Conservation (phyloP, 2,113 vertebrate genomes). For the Saguinus midas region DNA sequence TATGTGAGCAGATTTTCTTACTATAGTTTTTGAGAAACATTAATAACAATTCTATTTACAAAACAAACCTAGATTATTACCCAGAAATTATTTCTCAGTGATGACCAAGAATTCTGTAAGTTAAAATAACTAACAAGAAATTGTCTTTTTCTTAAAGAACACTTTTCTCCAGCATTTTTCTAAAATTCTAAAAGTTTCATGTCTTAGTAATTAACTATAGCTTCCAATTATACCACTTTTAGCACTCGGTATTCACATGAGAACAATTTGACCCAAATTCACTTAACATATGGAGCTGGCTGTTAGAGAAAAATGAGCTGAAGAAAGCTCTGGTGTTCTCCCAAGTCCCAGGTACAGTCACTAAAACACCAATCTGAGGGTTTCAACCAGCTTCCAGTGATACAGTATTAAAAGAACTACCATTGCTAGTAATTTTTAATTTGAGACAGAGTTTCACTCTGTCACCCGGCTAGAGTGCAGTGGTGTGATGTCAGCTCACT, state of each 20-base stretch:
- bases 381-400: background rate
- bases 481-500: too few relatives aligned
- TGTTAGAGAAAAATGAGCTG: background rate
- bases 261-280: conserved; percentile 50
- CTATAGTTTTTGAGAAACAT: background rate
- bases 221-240: conserved; percentile 60
- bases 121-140: too few relatives aligned
- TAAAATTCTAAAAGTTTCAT: conserved; percentile 55
- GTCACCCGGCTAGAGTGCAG: too few relatives aligned
- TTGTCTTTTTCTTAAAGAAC: background rate
- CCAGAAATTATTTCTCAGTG: conserved; percentile 18
- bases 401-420: background rate
- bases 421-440: background rate
- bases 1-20: background rate
- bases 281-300: conserved; percentile 47
- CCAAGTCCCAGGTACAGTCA: background rate
- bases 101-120: background rate
- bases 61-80: background rate
- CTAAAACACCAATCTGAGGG: background rate
- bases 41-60: background rate
- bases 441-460: too few relatives aligned
- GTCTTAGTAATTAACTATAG: conserved; percentile 62
- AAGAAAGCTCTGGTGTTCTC: background rate
- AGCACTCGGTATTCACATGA: conserved; percentile 32
- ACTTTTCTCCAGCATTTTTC: background rate